Conservation (phyloP, 2,113 vertebrate species). For the Willisornis vidua region DNA sequence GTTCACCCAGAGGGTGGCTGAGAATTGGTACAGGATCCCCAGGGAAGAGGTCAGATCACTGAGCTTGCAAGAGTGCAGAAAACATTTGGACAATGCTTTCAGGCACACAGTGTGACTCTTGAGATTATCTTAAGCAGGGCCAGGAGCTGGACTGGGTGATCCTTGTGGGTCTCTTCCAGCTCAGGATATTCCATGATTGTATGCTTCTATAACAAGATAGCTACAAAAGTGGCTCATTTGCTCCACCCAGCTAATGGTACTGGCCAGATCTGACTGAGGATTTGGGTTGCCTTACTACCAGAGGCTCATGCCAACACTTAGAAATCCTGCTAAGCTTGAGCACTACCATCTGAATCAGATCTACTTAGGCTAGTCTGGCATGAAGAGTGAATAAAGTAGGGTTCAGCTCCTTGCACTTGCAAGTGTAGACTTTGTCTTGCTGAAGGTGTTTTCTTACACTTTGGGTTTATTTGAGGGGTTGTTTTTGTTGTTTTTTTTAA, state of each 20-base stretch:
- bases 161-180: background rate
- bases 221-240: background rate
- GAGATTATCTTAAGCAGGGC: background rate
- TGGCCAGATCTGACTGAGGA: background rate
- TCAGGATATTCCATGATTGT: background rate
- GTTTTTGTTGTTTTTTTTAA: background rate
- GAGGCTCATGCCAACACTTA: background rate
- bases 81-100: background rate
- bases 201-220: background rate
- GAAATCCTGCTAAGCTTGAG: background rate
- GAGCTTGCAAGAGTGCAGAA: background rate
- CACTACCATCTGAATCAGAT: background rate
- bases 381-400: background rate
- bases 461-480: accelerated
- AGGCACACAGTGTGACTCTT: background rate
- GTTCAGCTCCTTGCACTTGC: background rate
- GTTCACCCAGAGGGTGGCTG: background rate
- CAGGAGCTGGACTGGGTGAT: accelerated
- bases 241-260: background rate
- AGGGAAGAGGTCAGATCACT: background rate
- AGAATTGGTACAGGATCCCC: background rate
- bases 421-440: background rate
- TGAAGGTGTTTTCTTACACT: background rate
- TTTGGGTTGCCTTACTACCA: background rate
- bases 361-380: background rate